Base-by-base conservation (phyloP, 2,797 vertebrate species). In the Megalops cyprinoides region DNA sequence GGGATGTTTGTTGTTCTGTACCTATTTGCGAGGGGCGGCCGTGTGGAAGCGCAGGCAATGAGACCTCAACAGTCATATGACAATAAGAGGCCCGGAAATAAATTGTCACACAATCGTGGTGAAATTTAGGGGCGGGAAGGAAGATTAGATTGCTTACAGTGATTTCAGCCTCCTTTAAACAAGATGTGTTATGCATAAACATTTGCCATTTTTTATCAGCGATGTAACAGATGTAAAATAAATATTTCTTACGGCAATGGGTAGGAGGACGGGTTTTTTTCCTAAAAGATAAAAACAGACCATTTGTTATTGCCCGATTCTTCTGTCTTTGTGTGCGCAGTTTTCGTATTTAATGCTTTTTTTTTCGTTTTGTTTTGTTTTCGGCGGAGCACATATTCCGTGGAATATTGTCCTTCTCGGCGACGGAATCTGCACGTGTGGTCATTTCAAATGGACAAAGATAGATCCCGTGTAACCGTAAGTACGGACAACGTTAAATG, bases 381-480 rank as follows among this genome's bases (percentile, higher is more conserved):
- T 42, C 20, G 37, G 53, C 60, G 71, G 71, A 48, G 60, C 51
- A 44, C 31, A 73, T 15, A 37, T 60, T 46, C 12, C 56, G 71
- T 46, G 55, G 56, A 74, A 74, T 20, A 60, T 55, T 23, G 55
- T 42, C 39, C 18, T 25, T 28, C 28, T 44, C 48, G 39, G 44
- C 20, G 46, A 18, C 31, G 23, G 46, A 77, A 44, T 55, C 28
- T 34, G 73, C 73, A 81, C 78, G 44, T 67, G 79, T 83, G 81
- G 79, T 76, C 74, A n/a, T 78, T 51, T 74, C 82, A 81, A 78
- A 95, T 95, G 94, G 94, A 95, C 89, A 95, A 94, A 93, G 92
- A 94, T 81, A 93, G 90, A 87, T 75, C 86, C 76, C 67, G 86
- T 85, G 93, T 94, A 76, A 87, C 81, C 79, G 94, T 95, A 88